Evolutionary conservation across 53 echinoderm and acorn worm genomes (phyloP).

Genomic region (Crossaster papposus): DNA sequence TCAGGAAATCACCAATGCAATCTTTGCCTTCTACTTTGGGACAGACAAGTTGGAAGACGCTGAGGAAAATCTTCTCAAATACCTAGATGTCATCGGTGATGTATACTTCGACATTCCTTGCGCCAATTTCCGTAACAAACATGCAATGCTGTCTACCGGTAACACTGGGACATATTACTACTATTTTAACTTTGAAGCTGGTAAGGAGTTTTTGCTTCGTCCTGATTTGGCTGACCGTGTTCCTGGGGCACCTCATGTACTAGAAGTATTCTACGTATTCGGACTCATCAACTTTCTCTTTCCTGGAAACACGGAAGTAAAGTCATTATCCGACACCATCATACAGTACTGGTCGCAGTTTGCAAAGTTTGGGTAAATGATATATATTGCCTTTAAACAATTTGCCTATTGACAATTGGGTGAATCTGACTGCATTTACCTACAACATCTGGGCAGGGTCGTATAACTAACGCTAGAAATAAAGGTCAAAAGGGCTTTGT

Average conservation of each 20-base stretch:
- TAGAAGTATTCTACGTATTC: conserved; percentile 41
- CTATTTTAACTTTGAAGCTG: conserved; percentile 36
- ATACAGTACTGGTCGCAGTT: conserved; percentile 72
- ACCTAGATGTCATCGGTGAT: conserved; percentile 19
- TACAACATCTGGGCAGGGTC: too few species aligned
- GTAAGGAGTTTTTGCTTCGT: conserved; percentile 20
- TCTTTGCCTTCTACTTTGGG: conserved; percentile 17
- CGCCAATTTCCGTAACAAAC: background rate
- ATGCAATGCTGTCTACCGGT: background rate
- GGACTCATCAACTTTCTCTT: background rate
- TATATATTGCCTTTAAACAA: background rate
- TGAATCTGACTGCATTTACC: too few species aligned
- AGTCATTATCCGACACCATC: background rate
- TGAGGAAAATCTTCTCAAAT: conserved; percentile 19
- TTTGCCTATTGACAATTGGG: too few species aligned
- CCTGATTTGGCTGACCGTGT: conserved; percentile 6
- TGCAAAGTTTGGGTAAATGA: conserved; percentile 65
- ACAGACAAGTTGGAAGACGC: conserved; percentile 36
- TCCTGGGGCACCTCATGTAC: conserved; percentile 39
- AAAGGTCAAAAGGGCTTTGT: too few species aligned
- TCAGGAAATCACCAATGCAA: conserved; percentile 22
- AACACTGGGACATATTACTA: conserved; percentile 28
- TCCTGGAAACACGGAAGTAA: background rate
- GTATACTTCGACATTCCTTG: conserved; percentile 8
- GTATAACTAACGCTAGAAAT: too few species aligned